phyloP scores from a whole-genome alignment of 2,797 vertebrate species.

The Pitangus sulphuratus region DNA sequence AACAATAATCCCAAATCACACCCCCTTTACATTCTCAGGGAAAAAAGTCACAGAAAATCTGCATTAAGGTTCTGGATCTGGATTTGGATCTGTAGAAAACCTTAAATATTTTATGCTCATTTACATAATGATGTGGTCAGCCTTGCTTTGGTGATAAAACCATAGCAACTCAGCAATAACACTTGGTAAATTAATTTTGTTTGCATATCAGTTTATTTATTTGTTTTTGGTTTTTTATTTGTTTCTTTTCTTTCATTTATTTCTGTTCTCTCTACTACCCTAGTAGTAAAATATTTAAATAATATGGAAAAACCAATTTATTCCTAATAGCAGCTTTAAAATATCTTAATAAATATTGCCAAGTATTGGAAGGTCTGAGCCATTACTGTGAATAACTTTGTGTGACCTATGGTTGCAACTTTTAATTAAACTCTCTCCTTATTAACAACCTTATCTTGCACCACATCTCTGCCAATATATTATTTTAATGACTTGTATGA shows the following conservation, averaged over 20 bases:
- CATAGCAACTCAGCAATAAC: background rate
- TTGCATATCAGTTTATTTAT: background rate
- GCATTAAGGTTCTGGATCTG: background rate
- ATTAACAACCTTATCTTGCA: background rate
- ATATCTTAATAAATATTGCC: background rate
- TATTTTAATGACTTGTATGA: slow-evolving; percentile 19
- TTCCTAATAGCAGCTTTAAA: background rate
- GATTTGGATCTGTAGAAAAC: background rate
- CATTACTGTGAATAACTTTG: background rate
- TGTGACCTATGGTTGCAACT: background rate
- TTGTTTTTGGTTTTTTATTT: background rate
- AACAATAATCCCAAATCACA: background rate
- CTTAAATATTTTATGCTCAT: background rate
- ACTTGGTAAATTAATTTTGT: background rate
- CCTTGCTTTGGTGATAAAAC: background rate
- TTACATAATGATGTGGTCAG: background rate
- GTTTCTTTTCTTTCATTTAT: background rate
- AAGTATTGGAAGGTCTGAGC: background rate
- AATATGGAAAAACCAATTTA: background rate
- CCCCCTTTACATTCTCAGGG: background rate
- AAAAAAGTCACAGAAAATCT: background rate
- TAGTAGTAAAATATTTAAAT: background rate
- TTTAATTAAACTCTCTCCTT: slow-evolving; percentile 23
- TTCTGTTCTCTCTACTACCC: background rate
- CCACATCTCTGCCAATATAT: background rate